phyloP scores from a whole-genome alignment of 1,140 invertebrate species.

The Portunus trituberculatus region DNA sequence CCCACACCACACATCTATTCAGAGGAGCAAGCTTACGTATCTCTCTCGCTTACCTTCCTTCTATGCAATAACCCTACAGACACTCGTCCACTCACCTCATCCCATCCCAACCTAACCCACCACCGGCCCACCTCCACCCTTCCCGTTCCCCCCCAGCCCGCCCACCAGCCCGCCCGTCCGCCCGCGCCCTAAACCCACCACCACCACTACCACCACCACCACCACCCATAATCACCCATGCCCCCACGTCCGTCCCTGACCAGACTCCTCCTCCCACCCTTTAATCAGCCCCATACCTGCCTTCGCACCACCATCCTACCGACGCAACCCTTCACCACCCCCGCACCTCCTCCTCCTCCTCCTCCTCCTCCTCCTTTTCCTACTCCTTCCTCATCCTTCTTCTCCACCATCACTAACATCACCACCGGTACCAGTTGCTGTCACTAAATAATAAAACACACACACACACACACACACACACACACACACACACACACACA shows the following conservation, averaged over 20 bases:
- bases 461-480: neutral
- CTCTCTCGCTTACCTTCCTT: too few species aligned
- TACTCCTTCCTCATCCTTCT: neutral
- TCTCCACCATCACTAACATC: neutral
- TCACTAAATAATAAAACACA: neutral
- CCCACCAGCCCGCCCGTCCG: neutral
- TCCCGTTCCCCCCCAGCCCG: neutral
- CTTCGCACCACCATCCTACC: neutral
- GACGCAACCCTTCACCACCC: neutral
- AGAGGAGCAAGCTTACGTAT: too few species aligned
- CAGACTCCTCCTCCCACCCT: slow-evolving; percentile 1
- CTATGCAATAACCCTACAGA: neutral
- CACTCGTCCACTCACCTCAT: neutral
- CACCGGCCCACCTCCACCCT: neutral
- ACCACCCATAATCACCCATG: slow-evolving; percentile 29
- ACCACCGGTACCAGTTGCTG: neutral
- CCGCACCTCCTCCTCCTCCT: neutral
- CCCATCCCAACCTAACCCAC: slow-evolving; percentile 34
- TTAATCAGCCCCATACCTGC: slow-evolving; percentile 36
- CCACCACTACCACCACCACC: neutral
- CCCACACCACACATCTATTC: neutral
- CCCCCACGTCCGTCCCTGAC: slow-evolving; percentile 31
- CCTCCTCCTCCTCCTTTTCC: neutral
- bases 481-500: neutral
- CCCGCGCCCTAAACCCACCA: slow-evolving; percentile 8